Evolutionary conservation across 2,888 invertebrate species (phyloP).

Genomic region (Buathra laborator): DNA sequence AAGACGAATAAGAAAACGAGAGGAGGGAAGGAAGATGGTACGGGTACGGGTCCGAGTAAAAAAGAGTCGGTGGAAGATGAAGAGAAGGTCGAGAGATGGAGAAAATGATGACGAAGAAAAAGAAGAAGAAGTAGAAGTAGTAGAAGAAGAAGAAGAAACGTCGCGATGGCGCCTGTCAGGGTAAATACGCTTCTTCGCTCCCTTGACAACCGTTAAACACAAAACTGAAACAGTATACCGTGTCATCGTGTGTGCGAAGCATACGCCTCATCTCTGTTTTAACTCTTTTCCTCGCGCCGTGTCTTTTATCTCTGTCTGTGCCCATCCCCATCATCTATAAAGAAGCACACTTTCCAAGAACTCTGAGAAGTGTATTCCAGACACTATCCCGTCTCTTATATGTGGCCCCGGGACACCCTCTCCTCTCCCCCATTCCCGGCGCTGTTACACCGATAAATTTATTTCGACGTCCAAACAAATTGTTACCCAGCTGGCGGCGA

Average conservation of each 20-base stretch:
- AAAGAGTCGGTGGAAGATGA: constrained; percentile 47
- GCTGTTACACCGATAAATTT: constrained; percentile 54
- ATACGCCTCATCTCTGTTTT: constrained; percentile 23
- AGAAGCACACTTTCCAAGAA: constrained; percentile 57
- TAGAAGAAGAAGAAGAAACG: constrained; percentile 62
- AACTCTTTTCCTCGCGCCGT: constrained; percentile 46
- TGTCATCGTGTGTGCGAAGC: constrained; percentile 58
- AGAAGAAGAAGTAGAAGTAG: background rate
- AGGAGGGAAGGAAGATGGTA: constrained; percentile 25
- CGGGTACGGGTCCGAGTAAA: constrained; percentile 25
- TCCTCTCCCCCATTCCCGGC: background rate
- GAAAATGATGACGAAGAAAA: constrained; percentile 49
- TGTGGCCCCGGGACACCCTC: background rate
- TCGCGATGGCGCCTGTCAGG: constrained; percentile 75
- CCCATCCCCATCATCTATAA: constrained; percentile 17
- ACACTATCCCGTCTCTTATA: constrained; percentile 26
- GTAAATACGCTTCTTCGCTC: constrained; percentile 74
- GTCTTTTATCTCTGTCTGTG: constrained; percentile 38
- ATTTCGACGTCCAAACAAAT: constrained; percentile 66
- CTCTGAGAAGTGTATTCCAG: constrained; percentile 54
- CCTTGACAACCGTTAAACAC: constrained; percentile 72
- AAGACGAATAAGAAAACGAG: constrained; percentile 47
- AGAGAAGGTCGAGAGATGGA: constrained; percentile 35
- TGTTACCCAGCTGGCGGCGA: constrained; percentile 39
- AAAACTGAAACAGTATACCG: constrained; percentile 73